A percentile compares a stretch with the other conserved stretches of the same genome.
phyloP scores from a whole-genome alignment of 2,797 vertebrate species.

The Neoniphon sammara region DNA sequence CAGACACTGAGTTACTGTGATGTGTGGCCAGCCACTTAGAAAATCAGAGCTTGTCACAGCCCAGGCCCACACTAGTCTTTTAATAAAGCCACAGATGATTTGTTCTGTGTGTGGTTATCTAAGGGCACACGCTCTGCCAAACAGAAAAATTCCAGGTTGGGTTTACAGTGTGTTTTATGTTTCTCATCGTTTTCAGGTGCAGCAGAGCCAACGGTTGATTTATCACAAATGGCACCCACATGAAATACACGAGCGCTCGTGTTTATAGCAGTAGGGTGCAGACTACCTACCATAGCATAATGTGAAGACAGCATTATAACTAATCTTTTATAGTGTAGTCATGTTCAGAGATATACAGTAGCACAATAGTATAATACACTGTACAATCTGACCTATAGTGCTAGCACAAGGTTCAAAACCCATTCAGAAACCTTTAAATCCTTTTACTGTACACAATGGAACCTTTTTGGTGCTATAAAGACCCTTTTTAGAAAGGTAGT shows the following conservation, averaged over 20 bases:
- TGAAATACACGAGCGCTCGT: background rate
- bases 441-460: no score
- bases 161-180: slow-evolving; percentile 7
- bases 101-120: background rate
- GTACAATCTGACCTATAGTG: background rate
- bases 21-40: slow-evolving; percentile 38
- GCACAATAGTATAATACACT: background rate
- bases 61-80: slow-evolving; percentile 32
- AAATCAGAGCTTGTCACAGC: slow-evolving; percentile 23
- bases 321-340: background rate
- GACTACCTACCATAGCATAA: background rate
- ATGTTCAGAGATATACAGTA: background rate
- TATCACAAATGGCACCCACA: background rate
- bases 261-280: background rate
- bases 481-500: no score
- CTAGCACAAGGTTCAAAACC: background rate
- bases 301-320: background rate
- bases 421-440: no score
- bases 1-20: slow-evolving; percentile 32
- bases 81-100: slow-evolving; percentile 44
- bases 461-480: no score
- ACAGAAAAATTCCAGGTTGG: background rate
- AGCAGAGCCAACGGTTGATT: slow-evolving; percentile 11
- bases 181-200: background rate
- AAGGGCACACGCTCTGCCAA: background rate